These are phyloP conservation scores for Petrocephalus zakoni DNA, from an alignment of 2,113 vertebrate species.

Conservation along the genomic window DNA sequence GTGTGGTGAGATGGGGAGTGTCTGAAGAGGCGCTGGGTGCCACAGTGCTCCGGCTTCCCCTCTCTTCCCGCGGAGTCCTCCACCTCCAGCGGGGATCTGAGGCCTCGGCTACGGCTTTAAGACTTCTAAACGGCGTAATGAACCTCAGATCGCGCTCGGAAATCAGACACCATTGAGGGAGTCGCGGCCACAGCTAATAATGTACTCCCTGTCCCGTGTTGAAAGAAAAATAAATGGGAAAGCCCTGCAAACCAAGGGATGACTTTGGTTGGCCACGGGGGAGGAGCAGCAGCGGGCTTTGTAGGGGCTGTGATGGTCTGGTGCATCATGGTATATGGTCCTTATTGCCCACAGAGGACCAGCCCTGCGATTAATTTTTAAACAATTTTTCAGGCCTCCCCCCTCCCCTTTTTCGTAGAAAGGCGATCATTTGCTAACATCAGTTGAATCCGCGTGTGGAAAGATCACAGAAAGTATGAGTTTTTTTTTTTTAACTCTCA, in stretches of 20 bases:
- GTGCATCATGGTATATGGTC: constrained; percentile 22
- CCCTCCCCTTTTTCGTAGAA: constrained; percentile 39
- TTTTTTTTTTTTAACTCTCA: constrained; percentile 57
- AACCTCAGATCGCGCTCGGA: not conserved
- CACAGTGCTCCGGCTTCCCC: not conserved
- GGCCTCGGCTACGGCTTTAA: not conserved
- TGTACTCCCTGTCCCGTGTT: not conserved
- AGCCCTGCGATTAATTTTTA: constrained; percentile 37
- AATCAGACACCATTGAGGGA: not conserved
- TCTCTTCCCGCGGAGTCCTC: not conserved
- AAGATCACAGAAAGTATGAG: constrained; percentile 39
- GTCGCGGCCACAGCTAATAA: not conserved
- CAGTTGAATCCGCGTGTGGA: constrained; percentile 41
- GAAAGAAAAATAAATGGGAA: constrained; percentile 9
- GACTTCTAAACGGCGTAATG: not conserved
- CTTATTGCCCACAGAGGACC: constrained; percentile 37
- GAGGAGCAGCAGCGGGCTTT: not conserved
- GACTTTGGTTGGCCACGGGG: constrained; percentile 13
- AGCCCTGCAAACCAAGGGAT: not conserved
- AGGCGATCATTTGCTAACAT: constrained; percentile 48
- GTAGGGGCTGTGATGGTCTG: constrained; percentile 19
- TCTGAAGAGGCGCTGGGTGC: too few species aligned
- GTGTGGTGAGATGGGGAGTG: not conserved
- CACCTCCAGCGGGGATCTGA: not conserved
- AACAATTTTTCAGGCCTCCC: constrained; percentile 45